Conservation (phyloP, 2,888 invertebrate genomes). For the Mellilla xanthometata region DNA sequence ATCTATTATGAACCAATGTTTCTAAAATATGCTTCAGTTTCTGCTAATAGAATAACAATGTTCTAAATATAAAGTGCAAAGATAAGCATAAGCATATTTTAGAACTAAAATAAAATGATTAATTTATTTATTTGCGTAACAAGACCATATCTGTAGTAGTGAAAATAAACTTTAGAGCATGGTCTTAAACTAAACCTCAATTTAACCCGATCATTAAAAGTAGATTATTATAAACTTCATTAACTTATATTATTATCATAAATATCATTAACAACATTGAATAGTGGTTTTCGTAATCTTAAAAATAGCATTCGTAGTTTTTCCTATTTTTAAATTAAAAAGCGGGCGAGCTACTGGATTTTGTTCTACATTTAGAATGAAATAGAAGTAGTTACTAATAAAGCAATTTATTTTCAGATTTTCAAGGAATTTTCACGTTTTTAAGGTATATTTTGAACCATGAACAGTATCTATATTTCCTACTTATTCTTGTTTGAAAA, state of each 20-base stretch:
- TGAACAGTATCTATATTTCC: background rate
- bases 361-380: conserved; percentile 29
- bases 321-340: conserved; percentile 29
- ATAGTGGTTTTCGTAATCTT: too few species aligned
- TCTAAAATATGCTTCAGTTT: too few species aligned
- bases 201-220: background rate
- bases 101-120: too few species aligned
- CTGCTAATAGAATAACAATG: too few species aligned
- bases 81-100: too few species aligned
- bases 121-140: too few species aligned
- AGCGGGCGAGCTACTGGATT: conserved; percentile 75
- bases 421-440: conserved; percentile 22
- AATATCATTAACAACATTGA: background rate
- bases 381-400: conserved; percentile 25
- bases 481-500: too few species aligned
- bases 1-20: too few species aligned
- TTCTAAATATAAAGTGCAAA: too few species aligned
- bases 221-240: too few species aligned
- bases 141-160: conserved; percentile 8
- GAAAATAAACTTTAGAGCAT: conserved; percentile 52
- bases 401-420: conserved; percentile 31
- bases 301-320: conserved; percentile 35
- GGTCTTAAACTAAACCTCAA: conserved; percentile 41
- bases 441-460: conserved; percentile 26
- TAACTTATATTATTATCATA: background rate